Percentiles rank a stretch among this genome's conserved stretches.
These are phyloP conservation scores for Cavia aperea DNA, from an alignment of 2,113 vertebrate genomes.

Conservation along the genomic window DNA sequence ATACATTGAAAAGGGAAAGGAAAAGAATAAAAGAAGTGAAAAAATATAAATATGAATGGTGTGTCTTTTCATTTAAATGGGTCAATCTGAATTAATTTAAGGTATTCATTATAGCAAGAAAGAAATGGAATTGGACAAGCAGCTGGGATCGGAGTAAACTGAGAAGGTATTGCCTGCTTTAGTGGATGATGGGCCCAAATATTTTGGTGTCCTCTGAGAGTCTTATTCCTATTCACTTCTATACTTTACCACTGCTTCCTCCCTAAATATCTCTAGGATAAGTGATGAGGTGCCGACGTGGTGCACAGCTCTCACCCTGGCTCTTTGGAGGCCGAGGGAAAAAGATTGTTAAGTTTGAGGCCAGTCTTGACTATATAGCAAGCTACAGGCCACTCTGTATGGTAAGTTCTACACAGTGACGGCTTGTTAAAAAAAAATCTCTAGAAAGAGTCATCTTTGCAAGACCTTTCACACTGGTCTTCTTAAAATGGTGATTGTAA, in stretches of 20 bases:
- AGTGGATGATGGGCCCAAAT: not conserved
- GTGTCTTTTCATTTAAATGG: not conserved
- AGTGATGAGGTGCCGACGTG: not conserved
- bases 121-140: not conserved
- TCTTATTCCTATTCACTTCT: not conserved
- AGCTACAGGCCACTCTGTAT: not conserved
- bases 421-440: not conserved
- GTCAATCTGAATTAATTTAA: not conserved
- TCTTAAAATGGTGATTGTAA: not conserved
- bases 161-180: not conserved
- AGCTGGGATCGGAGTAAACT: not conserved
- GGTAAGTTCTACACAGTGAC: not conserved
- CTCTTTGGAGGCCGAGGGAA: not conserved
- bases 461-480: not conserved
- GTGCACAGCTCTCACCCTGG: no score
- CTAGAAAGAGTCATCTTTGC: not conserved
- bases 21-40: slow-evolving; percentile 9
- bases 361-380: not conserved
- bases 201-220: not conserved
- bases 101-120: not conserved
- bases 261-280: not conserved
- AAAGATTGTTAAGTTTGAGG: not conserved
- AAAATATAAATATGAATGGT: not conserved
- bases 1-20: not conserved
- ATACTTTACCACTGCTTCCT: not conserved